Evolutionary conservation across 2,888 invertebrate genomes (phyloP), one percentile per base, ranked within the genome.

Genomic region (Bellardia pandia): DNA sequence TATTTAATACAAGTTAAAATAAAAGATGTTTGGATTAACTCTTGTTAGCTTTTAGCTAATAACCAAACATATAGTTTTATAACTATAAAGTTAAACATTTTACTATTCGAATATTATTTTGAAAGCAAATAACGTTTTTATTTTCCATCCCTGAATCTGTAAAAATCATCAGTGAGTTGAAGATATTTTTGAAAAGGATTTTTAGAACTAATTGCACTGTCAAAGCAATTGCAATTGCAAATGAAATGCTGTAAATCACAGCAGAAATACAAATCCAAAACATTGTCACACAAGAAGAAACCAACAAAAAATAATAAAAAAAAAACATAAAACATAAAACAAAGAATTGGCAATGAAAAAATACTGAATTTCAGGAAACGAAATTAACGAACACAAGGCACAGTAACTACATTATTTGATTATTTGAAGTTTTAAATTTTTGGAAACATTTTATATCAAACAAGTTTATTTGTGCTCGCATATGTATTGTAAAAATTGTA

Each of bases 171-270:
- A 68, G 66, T 68, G 45, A 82, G 58, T 60, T 45, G 40, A 37
- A 60, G 48, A 48, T 48, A 64, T 69, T 48, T 48, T 40, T 42
- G 62, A 66, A 64, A 66, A 71, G 33, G 60, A 69, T 71, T 79
- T 69, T 60, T 66, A 23, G 16, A 71, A 62, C 75, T 82, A 82
- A 82, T 82, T 82, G 75, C 81, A 75, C 58, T 82, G 81, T 82
- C 81, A 82, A 75, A 82, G 81, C 81, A 74, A 68, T 75, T 69
- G 69, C 69, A 51, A 80, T 53, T 81, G 81, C 53, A 81, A 81
- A 66, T 81, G 81, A 81, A 81, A 81, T 68, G 72, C 74, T 82
- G 75, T 75, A 75, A 82, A 75, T 82, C 68, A 82, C 45, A 75
- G 48, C 45, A 53, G 64, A 75, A 66, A 58, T 33, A 23, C n/a